A percentile compares a stretch with the other conserved stretches of the same genome.
Conservation (phyloP, 2,888 invertebrate genomes). For the Pterobdella sp. region DNA sequence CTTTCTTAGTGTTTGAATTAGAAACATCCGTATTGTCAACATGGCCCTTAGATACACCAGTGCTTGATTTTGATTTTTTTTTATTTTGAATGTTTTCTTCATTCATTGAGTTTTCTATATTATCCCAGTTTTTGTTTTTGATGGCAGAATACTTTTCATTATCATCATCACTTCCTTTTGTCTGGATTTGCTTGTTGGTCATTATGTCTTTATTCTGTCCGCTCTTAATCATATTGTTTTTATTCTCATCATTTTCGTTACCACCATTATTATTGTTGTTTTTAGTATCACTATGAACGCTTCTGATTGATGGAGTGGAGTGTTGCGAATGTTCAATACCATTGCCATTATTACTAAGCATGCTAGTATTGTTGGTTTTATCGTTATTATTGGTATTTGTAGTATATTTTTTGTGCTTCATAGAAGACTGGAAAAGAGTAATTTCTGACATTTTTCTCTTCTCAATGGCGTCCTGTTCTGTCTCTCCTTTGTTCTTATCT, state of each 20-base stretch:
- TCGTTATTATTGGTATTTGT: background rate
- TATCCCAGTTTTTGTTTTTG: background rate
- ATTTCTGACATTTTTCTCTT: constrained; percentile 25
- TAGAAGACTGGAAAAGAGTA: constrained; percentile 25
- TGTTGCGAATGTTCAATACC: background rate
- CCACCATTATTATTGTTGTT: background rate
- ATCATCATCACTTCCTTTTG: background rate
- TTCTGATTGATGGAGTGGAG: background rate
- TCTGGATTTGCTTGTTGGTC: background rate
- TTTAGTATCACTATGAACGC: background rate
- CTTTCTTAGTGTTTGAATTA: too few species aligned
- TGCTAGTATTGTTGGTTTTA: background rate
- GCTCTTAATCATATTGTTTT: background rate
- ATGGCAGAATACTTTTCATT: background rate
- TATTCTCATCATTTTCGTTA: background rate
- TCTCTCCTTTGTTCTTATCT: background rate
- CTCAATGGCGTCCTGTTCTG: constrained; percentile 22
- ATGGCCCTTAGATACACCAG: background rate
- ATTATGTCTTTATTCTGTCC: background rate
- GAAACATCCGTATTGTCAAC: background rate
- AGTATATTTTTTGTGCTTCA: background rate
- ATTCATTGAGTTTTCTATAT: background rate
- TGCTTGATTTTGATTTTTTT: background rate
- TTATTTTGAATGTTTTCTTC: background rate
- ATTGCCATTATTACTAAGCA: background rate